phyloP scores from a whole-genome alignment of 2,797 vertebrate species.

The Coccyzus lansbergi region DNA sequence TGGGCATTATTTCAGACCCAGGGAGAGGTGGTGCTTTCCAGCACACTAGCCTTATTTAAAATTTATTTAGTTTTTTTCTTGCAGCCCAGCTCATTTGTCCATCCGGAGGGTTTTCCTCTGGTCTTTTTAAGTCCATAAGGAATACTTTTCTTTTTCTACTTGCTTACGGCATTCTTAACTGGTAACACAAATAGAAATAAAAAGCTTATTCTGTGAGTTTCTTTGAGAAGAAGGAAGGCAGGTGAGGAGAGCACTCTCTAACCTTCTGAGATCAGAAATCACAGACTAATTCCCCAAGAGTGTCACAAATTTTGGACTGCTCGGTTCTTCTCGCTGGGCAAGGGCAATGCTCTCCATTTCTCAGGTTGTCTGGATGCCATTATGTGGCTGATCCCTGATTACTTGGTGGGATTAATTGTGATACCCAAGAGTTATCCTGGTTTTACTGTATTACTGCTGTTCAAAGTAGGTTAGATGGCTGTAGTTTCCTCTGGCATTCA shows the following conservation, averaged over 20 bases:
- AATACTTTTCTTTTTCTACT: not conserved
- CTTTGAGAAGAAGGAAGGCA: not conserved
- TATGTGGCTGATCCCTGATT: not conserved
- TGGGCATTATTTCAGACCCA: not conserved
- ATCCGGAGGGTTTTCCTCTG: conserved; percentile 21
- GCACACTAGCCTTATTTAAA: not conserved
- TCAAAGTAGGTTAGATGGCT: not conserved
- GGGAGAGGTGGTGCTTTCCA: not conserved
- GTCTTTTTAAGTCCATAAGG: not conserved
- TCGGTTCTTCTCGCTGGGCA: not conserved
- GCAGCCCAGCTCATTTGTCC: not conserved
- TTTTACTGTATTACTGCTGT: not conserved
- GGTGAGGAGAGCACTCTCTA: not conserved
- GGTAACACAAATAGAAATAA: not conserved
- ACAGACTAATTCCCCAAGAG: not conserved
- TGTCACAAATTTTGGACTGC: not conserved
- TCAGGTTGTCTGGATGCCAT: not conserved
- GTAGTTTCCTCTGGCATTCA: not conserved
- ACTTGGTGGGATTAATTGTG: not conserved
- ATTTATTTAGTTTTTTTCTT: not conserved
- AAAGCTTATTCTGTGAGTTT: not conserved
- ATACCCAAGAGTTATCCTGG: not conserved
- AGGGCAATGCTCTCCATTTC: not conserved
- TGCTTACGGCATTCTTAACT: not conserved
- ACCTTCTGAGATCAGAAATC: not conserved